Percentiles rank a stretch among this genome's conserved stretches.
These are phyloP conservation scores for Rissa tridactyla DNA, from an alignment of 2,113 vertebrate genomes.

Conservation along the genomic window DNA sequence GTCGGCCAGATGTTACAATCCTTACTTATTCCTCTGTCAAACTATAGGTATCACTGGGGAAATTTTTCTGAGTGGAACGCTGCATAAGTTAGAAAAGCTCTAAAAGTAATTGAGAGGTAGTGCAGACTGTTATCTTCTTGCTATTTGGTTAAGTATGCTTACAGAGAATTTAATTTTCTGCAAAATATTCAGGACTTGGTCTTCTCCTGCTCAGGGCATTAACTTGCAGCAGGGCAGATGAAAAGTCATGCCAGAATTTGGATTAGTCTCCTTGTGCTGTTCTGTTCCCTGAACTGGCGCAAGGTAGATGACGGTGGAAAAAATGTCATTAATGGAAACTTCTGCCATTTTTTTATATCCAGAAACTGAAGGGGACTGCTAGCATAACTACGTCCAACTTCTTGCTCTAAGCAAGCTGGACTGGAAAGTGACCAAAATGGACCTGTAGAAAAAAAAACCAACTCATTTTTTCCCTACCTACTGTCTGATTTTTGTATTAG, in stretches of 20 bases:
- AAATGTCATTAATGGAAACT: not conserved
- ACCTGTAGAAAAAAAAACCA: not conserved
- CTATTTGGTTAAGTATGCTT: not conserved
- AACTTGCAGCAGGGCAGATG: not conserved
- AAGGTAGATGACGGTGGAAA: not conserved
- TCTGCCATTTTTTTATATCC: not conserved
- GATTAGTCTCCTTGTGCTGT: not conserved
- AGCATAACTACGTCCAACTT: not conserved
- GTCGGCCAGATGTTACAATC: not conserved
- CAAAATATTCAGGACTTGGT: not conserved
- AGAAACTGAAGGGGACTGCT: not conserved
- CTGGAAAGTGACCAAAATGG: not conserved
- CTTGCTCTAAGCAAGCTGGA: not conserved
- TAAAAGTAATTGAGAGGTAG: not conserved
- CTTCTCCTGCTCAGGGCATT: not conserved
- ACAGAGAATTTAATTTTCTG: not conserved
- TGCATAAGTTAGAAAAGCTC: not conserved
- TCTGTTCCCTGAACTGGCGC: not conserved
- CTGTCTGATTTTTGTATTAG: not conserved
- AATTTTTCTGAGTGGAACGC: not conserved
- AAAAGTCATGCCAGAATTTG: not conserved
- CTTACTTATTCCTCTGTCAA: not conserved
- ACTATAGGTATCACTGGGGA: not conserved
- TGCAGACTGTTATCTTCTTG: not conserved
- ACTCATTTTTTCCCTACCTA: not conserved